Evolutionary conservation across 2,888 invertebrate genomes (phyloP).

Genomic region (Xylota segnis): DNA sequence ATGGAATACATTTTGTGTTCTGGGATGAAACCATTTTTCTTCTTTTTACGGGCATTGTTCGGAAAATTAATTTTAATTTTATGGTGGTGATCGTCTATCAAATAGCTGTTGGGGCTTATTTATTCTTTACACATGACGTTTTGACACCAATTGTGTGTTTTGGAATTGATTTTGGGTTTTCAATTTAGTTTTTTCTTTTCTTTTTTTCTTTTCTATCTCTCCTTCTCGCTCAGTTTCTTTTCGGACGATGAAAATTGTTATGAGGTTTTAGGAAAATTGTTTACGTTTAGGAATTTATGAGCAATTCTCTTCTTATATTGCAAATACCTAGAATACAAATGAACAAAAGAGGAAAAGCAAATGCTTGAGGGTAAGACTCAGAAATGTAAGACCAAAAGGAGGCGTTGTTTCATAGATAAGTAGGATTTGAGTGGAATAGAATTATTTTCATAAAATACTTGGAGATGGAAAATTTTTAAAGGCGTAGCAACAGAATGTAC

Average conservation of each 20-base stretch:
- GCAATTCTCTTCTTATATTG: background rate
- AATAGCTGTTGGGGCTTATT: slow-evolving; percentile 40
- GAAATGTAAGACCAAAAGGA: background rate
- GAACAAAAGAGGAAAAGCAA: background rate
- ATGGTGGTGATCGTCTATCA: slow-evolving; percentile 36
- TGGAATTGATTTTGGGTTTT: slow-evolving; percentile 45
- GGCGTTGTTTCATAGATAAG: background rate
- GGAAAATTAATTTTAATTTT: slow-evolving; percentile 62
- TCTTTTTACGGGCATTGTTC: slow-evolving; percentile 3
- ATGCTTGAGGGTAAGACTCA: background rate
- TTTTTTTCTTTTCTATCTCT: background rate
- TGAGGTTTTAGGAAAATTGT: slow-evolving; percentile 10
- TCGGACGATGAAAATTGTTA: slow-evolving; percentile 4
- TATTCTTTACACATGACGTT: slow-evolving; percentile 32
- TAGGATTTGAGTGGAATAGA: background rate
- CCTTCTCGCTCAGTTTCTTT: too few species aligned
- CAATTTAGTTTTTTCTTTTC: slow-evolving; percentile 3
- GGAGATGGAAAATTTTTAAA: background rate
- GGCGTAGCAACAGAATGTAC: background rate
- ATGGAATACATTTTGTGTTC: slow-evolving; percentile 29
- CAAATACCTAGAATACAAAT: slow-evolving; percentile 8
- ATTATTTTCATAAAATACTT: background rate
- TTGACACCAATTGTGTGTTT: slow-evolving; percentile 47
- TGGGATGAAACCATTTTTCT: slow-evolving; percentile 11
- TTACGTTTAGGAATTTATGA: slow-evolving; percentile 2